Percentiles rank a stretch among this genome's conserved stretches.
Conservation (phyloP, 2,797 vertebrate species). For the Apogon hyalosoma region DNA sequence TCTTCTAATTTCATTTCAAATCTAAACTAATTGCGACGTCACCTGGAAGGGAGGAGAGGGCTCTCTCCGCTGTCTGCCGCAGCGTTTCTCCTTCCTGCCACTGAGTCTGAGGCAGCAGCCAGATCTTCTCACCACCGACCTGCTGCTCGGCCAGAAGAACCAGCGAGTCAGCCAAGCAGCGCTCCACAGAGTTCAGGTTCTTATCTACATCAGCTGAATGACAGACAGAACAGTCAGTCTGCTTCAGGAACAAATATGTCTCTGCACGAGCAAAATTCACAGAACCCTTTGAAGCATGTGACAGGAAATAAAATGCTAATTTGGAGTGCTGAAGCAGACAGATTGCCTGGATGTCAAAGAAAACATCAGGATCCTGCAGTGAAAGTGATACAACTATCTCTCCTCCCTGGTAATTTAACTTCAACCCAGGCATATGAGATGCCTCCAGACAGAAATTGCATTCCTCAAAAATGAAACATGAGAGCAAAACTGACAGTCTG, state of each 20-base stretch:
- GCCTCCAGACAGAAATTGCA: slow-evolving; percentile 11
- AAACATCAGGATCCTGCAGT: slow-evolving; percentile 1
- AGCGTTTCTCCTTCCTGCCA: slow-evolving; percentile 93
- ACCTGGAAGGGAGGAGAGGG: slow-evolving; percentile 87
- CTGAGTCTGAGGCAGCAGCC: slow-evolving; percentile 91
- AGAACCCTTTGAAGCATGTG: slow-evolving; percentile 52
- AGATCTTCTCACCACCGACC: slow-evolving; percentile 85
- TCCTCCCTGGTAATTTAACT: slow-evolving; percentile 23
- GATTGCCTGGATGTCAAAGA: slow-evolving; percentile 48
- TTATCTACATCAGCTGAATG: slow-evolving; percentile 84
- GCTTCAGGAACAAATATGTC: slow-evolving; percentile 1
- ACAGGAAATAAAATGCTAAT: slow-evolving; percentile 47
- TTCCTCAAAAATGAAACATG: slow-evolving; percentile 1
- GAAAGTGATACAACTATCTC: slow-evolving; percentile 22
- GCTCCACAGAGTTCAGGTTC: slow-evolving; percentile 80
- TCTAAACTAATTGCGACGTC: slow-evolving; percentile 8
- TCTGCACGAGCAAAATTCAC: slow-evolving; percentile 16
- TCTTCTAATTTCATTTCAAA: neutral
- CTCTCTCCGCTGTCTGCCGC: slow-evolving; percentile 90
- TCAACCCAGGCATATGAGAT: slow-evolving; percentile 12
- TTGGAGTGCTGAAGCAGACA: slow-evolving; percentile 22
- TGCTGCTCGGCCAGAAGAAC: slow-evolving; percentile 90
- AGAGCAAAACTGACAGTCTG: neutral
- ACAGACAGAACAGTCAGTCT: slow-evolving; percentile 33
- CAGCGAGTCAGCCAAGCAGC: slow-evolving; percentile 88